A percentile compares a stretch with the other conserved stretches of the same genome.
phyloP scores from a whole-genome alignment of 2,888 invertebrate species.

The Drosophila melanosoma region DNA sequence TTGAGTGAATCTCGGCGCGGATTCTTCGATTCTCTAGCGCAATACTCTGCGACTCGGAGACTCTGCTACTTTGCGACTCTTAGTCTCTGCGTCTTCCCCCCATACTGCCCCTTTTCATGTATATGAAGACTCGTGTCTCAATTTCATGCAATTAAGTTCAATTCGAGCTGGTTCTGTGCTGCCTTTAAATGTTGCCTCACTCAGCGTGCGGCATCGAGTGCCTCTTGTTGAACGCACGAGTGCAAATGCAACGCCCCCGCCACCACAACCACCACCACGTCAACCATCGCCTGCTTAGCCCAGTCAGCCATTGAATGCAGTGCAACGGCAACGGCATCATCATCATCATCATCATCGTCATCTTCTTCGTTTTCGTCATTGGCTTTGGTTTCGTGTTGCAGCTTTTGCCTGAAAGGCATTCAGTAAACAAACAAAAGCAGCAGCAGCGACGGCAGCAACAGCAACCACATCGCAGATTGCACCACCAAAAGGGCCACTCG shows the following conservation, averaged over 20 bases:
- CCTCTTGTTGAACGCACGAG: conserved; percentile 57
- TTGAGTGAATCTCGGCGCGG: conserved; percentile 49
- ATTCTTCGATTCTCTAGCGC: conserved; percentile 5
- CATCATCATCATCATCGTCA: not conserved
- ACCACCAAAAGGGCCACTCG: conserved; percentile 52
- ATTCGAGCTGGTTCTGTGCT: conserved; percentile 65
- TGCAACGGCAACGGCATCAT: conserved; percentile 51
- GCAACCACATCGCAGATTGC: conserved; percentile 45
- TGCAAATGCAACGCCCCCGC: conserved; percentile 38
- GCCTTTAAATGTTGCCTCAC: conserved; percentile 19
- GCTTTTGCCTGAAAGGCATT: conserved; percentile 37
- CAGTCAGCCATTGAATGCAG: conserved; percentile 49
- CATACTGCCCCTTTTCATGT: not conserved
- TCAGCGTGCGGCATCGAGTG: conserved; percentile 44
- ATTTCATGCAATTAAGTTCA: conserved; percentile 82
- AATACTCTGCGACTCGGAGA: not conserved
- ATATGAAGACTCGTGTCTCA: conserved; percentile 60
- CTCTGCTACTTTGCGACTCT: not conserved
- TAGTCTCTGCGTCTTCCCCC: not conserved
- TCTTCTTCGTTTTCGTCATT: conserved; percentile 1
- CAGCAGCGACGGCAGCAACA: conserved; percentile 4
- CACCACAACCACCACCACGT: not conserved
- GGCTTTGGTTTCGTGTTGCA: conserved; percentile 48
- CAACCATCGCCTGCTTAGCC: conserved; percentile 3
- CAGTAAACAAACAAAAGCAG: conserved; percentile 59